Evolutionary conservation across 2,888 invertebrate species (phyloP).

Genomic region (Spicauda simplicius): DNA sequence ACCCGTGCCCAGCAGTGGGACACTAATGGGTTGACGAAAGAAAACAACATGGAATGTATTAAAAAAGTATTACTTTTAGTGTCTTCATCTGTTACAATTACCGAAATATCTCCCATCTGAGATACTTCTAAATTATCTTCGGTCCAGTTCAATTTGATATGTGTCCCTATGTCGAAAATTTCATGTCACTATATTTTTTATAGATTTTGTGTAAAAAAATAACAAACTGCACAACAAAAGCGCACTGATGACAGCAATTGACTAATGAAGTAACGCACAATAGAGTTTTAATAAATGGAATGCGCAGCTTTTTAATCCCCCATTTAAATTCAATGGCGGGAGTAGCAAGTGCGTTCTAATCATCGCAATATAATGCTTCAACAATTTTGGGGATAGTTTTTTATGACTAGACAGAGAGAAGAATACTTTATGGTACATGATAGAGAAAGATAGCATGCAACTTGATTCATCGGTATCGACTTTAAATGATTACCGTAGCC

Average conservation of each 20-base stretch:
- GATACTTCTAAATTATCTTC: no score
- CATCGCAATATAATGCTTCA: conserved; percentile 83
- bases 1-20: no score
- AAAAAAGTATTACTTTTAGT: no score
- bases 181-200: neutral
- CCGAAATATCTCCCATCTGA: no score
- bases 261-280: conserved; percentile 78
- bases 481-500: conserved; percentile 78
- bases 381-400: conserved; percentile 71
- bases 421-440: conserved; percentile 37
- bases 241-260: conserved; percentile 66
- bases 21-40: no score
- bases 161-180: neutral
- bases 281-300: conserved; percentile 80
- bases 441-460: conserved; percentile 53
- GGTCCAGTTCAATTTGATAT: no score
- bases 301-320: conserved; percentile 79
- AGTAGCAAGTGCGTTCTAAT: conserved; percentile 81
- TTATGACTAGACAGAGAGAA: conserved; percentile 46
- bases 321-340: conserved; percentile 82
- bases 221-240: conserved; percentile 48
- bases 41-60: no score
- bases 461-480: conserved; percentile 78
- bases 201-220: conserved; percentile 37
- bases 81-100: no score